phyloP scores from a whole-genome alignment of 2,797 vertebrate genomes.

The Fistularia commersonii region DNA sequence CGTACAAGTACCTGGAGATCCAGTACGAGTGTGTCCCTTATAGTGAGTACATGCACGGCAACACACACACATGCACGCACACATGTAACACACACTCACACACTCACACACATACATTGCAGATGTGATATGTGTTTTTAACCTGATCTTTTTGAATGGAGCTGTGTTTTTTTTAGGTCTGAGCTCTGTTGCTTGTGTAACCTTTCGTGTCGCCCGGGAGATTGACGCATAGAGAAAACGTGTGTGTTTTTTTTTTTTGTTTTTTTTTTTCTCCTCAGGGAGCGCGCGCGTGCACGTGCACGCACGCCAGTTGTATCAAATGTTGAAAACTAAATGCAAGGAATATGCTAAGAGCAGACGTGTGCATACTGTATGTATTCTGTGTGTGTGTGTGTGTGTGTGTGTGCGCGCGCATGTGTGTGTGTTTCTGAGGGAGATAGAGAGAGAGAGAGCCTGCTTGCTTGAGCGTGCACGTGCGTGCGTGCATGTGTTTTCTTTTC shows the following conservation, averaged over 20 bases:
- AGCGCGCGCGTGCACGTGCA: conserved; percentile 16
- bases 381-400: conserved; percentile 15
- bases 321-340: conserved; percentile 17
- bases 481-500: conserved; percentile 65
- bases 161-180: conserved; percentile 15
- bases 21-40: conserved; percentile 92
- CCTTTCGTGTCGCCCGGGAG: conserved; percentile 43
- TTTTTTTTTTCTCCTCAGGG: conserved; percentile 60
- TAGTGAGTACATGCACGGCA: conserved; percentile 77
- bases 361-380: conserved; percentile 39
- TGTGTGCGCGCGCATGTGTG: conserved; percentile 1
- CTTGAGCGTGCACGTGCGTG: conserved; percentile 14
- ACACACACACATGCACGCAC: conserved; percentile 7
- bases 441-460: background rate
- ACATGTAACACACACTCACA: conserved; percentile 10
- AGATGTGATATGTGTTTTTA: conserved; percentile 8
- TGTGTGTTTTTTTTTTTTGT: conserved; percentile 19
- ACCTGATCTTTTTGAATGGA: conserved; percentile 11
- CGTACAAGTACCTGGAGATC: conserved; percentile 74
- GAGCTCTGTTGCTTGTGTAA: conserved; percentile 19
- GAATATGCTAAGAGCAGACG: conserved; percentile 28
- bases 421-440: no score
- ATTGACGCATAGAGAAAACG: conserved; percentile 33
- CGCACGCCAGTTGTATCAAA: background rate
- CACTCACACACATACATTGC: conserved; percentile 9